Evolutionary conservation across 2,797 vertebrate species (phyloP), one percentile per base, ranked within the genome.

Genomic region (Sebastes taczanowskii): DNA sequence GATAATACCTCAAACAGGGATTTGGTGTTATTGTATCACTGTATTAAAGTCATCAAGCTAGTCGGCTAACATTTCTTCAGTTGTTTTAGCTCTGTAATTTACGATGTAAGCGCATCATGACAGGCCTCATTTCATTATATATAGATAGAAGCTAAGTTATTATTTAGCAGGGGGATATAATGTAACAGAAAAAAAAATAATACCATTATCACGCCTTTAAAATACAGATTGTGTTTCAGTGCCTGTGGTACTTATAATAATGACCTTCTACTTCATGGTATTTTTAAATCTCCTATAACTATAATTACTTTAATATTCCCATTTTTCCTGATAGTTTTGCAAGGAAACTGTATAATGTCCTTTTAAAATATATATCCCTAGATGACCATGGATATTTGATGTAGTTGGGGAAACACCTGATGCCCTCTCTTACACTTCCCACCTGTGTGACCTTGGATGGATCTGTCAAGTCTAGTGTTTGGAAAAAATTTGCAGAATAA

Each of bases 401-500:
- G 13, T 10, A 6, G 52, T 56, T 38, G 63, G 38, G 58, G 61
- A 70, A 80, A 84, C 90, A 89, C 86, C 89, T 85, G 87, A 84
- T 58, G 79, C 56, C 77, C 23, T 20, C 38, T 14, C 27, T 35
- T 29, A 70, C 64, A 74, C 56, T 42, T 75, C 72, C 81, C 90
- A 93, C 92, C 93, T 91, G 92, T 71, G 82, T 95, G 94, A 95
- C 95, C 95, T 96, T 95, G 23, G 56, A 68, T 52, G 20, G 55
- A 77, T 77, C 62, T 49, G 69, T 7, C 14, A 9, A 22, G 46
- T 71, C 60, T 4, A 7, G 25, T 20, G 18, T 74, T 66, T 18
- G 2, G 25, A 4, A 23, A 42, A 22, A 42, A 74, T 6, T 29
- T 63, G 27, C 7, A 23, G 46, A 67, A 75, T 25, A 27, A 27